A percentile compares a stretch with the other conserved stretches of the same genome.
Conservation (phyloP, 2,113 vertebrate genomes). For the Calypte anna region DNA sequence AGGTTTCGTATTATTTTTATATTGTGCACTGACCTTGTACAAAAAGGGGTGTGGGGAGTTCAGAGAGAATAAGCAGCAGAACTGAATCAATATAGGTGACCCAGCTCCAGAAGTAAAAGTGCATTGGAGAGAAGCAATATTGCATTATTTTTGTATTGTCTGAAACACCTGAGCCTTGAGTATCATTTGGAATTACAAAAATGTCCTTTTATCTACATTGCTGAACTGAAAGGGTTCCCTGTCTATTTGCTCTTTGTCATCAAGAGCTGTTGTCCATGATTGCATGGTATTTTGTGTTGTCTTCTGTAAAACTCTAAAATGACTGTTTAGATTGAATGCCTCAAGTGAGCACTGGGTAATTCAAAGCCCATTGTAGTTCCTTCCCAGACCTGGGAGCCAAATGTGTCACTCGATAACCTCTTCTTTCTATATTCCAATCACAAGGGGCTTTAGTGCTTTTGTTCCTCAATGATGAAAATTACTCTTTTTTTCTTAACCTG, state of each 20-base stretch:
- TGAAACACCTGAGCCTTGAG: conserved; percentile 36
- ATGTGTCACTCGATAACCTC: not conserved
- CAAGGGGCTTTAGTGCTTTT: conserved; percentile 19
- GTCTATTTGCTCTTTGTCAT: conserved; percentile 11
- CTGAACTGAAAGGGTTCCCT: conserved; percentile 16
- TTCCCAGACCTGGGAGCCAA: not conserved
- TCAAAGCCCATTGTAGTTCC: not conserved
- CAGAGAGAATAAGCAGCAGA: conserved; percentile 8
- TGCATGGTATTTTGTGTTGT: not conserved
- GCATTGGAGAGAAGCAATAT: conserved; percentile 2
- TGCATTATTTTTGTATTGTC: conserved; percentile 49
- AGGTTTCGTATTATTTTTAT: conserved; percentile 23
- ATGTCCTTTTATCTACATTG: conserved; percentile 37
- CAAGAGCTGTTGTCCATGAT: not conserved
- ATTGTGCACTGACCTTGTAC: not conserved
- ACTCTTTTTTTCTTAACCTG: not conserved
- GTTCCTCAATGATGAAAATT: conserved; percentile 17
- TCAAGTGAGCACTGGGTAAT: not conserved
- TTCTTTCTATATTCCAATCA: not conserved
- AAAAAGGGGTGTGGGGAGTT: not conserved
- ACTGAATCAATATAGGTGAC: conserved; percentile 57
- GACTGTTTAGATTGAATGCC: conserved; percentile 19
- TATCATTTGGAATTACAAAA: conserved; percentile 51
- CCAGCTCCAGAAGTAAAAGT: conserved; percentile 41
- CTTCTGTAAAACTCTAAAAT: conserved; percentile 21